Evolutionary conservation across 2,113 vertebrate species (phyloP).

Genomic region (Salvelinus alpinus): DNA sequence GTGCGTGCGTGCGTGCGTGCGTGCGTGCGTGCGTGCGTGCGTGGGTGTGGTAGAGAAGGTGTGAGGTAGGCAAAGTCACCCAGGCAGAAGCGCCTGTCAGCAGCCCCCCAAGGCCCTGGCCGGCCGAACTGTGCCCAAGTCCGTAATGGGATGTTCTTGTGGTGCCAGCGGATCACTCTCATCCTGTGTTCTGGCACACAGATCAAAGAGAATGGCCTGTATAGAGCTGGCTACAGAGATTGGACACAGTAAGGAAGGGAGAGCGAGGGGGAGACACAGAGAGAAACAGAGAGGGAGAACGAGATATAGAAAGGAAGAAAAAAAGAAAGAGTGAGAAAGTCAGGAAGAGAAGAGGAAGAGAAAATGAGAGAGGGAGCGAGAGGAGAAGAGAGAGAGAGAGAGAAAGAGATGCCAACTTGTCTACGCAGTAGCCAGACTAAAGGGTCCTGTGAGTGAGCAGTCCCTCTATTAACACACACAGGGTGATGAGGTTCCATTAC

Average conservation of each 20-base stretch:
- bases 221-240: constrained; percentile 36
- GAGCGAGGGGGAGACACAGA: constrained; percentile 5
- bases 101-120: too few species aligned
- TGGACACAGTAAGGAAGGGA: constrained; percentile 16
- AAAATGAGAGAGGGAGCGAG: constrained; percentile 21
- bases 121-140: too few species aligned
- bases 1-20: too few species aligned
- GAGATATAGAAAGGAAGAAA: not conserved
- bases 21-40: too few species aligned
- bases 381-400: constrained; percentile 21
- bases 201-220: constrained; percentile 65
- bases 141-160: constrained; percentile 67
- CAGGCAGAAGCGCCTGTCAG: not conserved
- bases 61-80: not conserved
- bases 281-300: not conserved
- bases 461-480: constrained; percentile 23
- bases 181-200: constrained; percentile 71
- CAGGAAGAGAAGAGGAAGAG: constrained; percentile 8
- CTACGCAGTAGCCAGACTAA: not conserved
- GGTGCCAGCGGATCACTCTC: constrained; percentile 66
- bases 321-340: not conserved
- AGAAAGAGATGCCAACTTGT: not conserved
- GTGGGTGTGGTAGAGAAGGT: not conserved
- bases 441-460: not conserved
- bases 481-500: constrained; percentile 35